Percentiles rank a stretch among this genome's conserved stretches.
phyloP scores from a whole-genome alignment of 1,140 invertebrate genomes.

The Nephotettix cincticeps region DNA sequence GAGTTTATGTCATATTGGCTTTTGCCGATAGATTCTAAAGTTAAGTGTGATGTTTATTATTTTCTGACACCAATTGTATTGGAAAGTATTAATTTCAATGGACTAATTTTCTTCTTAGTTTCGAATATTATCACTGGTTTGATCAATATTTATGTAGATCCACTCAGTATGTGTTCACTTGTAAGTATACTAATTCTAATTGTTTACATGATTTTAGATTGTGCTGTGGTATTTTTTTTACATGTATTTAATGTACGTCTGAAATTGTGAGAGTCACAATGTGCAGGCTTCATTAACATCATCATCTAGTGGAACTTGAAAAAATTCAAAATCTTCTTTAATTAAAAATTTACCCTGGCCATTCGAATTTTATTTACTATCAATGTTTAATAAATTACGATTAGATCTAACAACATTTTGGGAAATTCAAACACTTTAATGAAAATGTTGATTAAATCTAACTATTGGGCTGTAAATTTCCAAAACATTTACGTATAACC shows the following conservation, averaged over 20 bases:
- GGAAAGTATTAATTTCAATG: slow-evolving; percentile 68
- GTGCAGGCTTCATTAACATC: no score
- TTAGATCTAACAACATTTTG: no score
- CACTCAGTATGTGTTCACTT: slow-evolving; percentile 51
- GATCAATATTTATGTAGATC: slow-evolving; percentile 68
- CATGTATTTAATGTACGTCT: not conserved
- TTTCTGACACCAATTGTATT: slow-evolving; percentile 55
- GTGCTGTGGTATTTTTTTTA: slow-evolving; percentile 1
- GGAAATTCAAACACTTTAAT: no score
- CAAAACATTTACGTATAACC: no score
- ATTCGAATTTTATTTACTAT: no score
- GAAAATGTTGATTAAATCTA: no score
- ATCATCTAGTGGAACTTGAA: no score
- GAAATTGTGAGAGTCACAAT: not conserved
- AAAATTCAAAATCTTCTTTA: no score
- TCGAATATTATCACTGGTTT: slow-evolving; percentile 76
- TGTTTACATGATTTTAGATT: slow-evolving; percentile 55
- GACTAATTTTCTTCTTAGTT: slow-evolving; percentile 73
- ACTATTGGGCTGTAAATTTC: no score
- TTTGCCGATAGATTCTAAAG: not conserved
- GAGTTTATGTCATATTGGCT: not conserved
- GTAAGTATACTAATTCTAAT: slow-evolving; percentile 56
- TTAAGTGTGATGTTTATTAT: slow-evolving; percentile 19
- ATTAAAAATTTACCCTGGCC: no score
- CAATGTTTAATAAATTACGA: no score